These are phyloP conservation scores for Vanessa tameamea DNA, from an alignment of 1,140 invertebrate genomes.

Conservation along the genomic window DNA sequence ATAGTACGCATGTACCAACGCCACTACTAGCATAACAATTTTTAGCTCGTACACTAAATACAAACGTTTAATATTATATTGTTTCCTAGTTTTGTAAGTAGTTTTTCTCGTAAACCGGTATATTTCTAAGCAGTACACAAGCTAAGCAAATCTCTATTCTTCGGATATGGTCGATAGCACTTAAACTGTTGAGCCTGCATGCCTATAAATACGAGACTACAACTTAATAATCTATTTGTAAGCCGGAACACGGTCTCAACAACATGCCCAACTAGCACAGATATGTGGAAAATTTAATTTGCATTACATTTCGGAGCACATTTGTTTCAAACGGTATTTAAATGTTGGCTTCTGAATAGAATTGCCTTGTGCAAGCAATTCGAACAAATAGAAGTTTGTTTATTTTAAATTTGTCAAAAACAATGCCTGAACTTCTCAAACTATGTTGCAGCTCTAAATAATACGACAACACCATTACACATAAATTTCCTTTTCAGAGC, in stretches of 20 bases:
- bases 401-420: slow-evolving; percentile 3
- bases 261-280: slow-evolving; percentile 15
- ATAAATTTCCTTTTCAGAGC: not conserved
- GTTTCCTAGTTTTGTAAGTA: too few species aligned
- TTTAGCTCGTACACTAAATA: not conserved
- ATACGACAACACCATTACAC: not conserved
- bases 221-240: slow-evolving; percentile 31
- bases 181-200: slow-evolving; percentile 17
- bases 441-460: not conserved
- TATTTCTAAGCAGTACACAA: slow-evolving; percentile 15
- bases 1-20: too few species aligned
- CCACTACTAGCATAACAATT: too few species aligned
- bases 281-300: slow-evolving; percentile 25
- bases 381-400: not conserved
- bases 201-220: slow-evolving; percentile 20
- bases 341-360: slow-evolving; percentile 1
- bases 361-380: slow-evolving; percentile 1
- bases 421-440: not conserved
- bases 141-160: slow-evolving; percentile 25
- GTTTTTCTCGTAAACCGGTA: not conserved
- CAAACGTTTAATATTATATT: not conserved
- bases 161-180: slow-evolving; percentile 14
- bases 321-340: slow-evolving; percentile 17
- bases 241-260: slow-evolving; percentile 13
- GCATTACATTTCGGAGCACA: slow-evolving; percentile 6